Conservation (phyloP, 1,140 invertebrate genomes). For the Pseudomyrmex cubaensis region DNA sequence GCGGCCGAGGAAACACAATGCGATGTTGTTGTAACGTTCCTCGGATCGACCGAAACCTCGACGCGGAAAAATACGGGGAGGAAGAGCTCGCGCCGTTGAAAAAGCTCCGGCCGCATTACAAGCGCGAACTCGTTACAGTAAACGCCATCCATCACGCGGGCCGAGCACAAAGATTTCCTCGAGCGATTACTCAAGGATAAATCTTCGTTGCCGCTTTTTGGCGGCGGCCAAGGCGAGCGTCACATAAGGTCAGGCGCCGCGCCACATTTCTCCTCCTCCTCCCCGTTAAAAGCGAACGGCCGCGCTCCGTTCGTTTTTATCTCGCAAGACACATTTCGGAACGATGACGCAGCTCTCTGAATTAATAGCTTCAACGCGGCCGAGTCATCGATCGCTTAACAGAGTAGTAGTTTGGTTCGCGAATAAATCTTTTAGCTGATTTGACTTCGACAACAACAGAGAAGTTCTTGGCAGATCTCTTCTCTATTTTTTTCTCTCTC, state of each 20-base stretch:
- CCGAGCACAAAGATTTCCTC: not conserved
- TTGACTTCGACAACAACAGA: too few species aligned
- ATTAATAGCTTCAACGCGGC: slow-evolving; percentile 32
- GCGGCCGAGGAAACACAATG: not conserved
- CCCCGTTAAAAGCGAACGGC: not conserved
- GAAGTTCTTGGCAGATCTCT: too few species aligned
- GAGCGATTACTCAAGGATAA: slow-evolving; percentile 45
- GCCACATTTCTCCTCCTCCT: not conserved
- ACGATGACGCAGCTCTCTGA: slow-evolving; percentile 26
- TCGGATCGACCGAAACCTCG: slow-evolving; percentile 3
- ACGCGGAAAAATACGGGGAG: not conserved
- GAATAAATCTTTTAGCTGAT: too few species aligned
- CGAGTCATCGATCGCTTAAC: slow-evolving; percentile 25
- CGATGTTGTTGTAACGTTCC: not conserved
- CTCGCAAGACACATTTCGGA: not conserved
- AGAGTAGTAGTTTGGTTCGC: too few species aligned
- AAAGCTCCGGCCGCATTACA: slow-evolving; percentile 24
- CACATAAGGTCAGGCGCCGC: slow-evolving; percentile 1
- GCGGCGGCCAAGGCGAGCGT: slow-evolving; percentile 15
- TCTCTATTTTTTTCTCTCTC: too few species aligned
- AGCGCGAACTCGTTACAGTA: slow-evolving; percentile 47
- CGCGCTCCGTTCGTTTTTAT: not conserved
- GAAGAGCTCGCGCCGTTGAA: not conserved
- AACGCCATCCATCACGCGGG: slow-evolving; percentile 46
- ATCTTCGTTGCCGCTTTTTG: slow-evolving; percentile 46